Base-by-base conservation (phyloP, 1,140 invertebrate species). In the Metopolophium dirhodum region DNA sequence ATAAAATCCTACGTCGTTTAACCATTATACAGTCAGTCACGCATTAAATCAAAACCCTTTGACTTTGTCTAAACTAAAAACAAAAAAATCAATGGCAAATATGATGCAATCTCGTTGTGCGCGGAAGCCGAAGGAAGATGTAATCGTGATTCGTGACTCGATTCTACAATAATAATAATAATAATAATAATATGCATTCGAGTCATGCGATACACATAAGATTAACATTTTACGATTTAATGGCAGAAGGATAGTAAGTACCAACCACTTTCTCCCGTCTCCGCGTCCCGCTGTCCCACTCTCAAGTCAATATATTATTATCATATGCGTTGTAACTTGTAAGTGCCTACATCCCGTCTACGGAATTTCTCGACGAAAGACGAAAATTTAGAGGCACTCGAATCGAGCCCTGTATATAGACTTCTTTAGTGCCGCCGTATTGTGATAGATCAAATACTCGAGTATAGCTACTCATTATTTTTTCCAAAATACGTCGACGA, bases 191-290 rank as follows among this genome's bases (percentile, higher is more conserved):
- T 86, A 86, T 49, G 85, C 45, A 86, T 47, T 86, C 23, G 45
- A 86, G 45, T 86, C 26, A 47, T 86, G 85, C 37, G 85, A 86
- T 86, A 86, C 85, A 86, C 37, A 86, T 86, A 47, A 47, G 85
- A 86, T 86, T 86, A 86, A 86, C 85, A 47, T 86, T 86, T 86
- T 86, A 86, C 85, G 85, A 86, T 86, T 86, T 86, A 86, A 86
- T 86, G 85, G 85, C 61, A 77, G 61, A 77, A 77, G 30, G 83
- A 85, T 22, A 30, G 37, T 37, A 83, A 83, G 41, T 41, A 37
- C 82, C 82, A 23, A 37, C 37, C 22, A 83, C 7, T 37, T 83
- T 85, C 37, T 11, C 45, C 83, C 14, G 4, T n/a, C 14, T 77
- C 30, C 7, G 14, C 4, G n/a, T 77, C 30, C 61, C 61, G n/a